A percentile compares a stretch with the other conserved stretches of the same genome.
These are phyloP conservation scores for Stratiomys singularior DNA, from an alignment of 2,888 invertebrate species.

Conservation along the genomic window DNA sequence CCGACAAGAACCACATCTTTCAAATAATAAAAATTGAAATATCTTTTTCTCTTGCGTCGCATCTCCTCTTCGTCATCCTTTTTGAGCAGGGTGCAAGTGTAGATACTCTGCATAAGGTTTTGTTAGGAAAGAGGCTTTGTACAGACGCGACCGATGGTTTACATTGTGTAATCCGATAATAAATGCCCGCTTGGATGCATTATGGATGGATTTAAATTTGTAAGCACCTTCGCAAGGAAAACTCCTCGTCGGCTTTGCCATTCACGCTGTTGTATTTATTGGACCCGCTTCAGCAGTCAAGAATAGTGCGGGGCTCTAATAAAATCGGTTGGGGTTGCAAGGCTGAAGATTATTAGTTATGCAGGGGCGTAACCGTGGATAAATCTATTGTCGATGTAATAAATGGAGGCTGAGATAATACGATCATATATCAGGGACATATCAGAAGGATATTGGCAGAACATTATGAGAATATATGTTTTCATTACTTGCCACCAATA, in stretches of 20 bases:
- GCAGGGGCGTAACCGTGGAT: slow-evolving; percentile 39
- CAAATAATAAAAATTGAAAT: slow-evolving; percentile 24
- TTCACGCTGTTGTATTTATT: slow-evolving; percentile 13
- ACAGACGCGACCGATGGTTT: slow-evolving; percentile 34
- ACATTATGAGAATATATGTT: slow-evolving; percentile 40
- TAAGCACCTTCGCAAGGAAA: slow-evolving; percentile 38
- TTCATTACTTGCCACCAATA: slow-evolving; percentile 38
- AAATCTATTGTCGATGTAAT: slow-evolving; percentile 46
- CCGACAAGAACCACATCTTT: not conserved
- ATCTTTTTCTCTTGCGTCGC: not conserved
- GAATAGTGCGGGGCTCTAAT: not conserved
- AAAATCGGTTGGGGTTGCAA: slow-evolving; percentile 12
- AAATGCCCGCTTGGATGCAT: slow-evolving; percentile 43
- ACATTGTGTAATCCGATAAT: slow-evolving; percentile 45
- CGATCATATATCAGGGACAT: slow-evolving; percentile 41
- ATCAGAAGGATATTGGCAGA: slow-evolving; percentile 42
- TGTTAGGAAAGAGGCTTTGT: slow-evolving; percentile 16
- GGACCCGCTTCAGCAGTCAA: not conserved
- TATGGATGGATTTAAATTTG: slow-evolving; percentile 47
- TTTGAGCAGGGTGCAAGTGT: not conserved
- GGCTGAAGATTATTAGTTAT: slow-evolving; percentile 44
- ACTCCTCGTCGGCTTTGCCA: not conserved
- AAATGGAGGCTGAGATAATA: slow-evolving; percentile 45
- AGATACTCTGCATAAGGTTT: not conserved
- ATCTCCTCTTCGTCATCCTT: not conserved